Conservation (phyloP, 1,140 invertebrate genomes). For the Temnothorax nylanderi region DNA sequence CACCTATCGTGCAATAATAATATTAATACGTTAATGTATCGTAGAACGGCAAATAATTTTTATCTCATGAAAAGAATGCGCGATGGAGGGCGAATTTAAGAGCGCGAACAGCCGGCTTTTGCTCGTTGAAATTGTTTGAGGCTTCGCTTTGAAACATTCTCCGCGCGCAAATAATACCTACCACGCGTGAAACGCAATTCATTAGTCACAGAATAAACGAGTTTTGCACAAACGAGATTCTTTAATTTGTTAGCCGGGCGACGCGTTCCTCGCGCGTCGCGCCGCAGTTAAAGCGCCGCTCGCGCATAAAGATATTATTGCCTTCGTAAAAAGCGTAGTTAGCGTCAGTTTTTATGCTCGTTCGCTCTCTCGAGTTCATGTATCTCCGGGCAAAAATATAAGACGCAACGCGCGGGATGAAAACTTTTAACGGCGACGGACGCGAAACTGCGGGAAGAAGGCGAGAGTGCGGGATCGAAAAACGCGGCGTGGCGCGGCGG, state of each 20-base stretch:
- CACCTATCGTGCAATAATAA: not conserved
- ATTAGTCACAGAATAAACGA: slow-evolving; percentile 56
- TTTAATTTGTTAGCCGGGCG: slow-evolving; percentile 43
- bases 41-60: not conserved
- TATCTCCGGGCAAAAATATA: slow-evolving; percentile 43
- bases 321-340: slow-evolving; percentile 36
- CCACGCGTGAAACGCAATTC: slow-evolving; percentile 53
- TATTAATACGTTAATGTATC: not conserved
- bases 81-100: not conserved
- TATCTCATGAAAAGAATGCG: not conserved
- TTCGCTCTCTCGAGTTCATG: slow-evolving; percentile 41
- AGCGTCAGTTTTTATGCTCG: slow-evolving; percentile 38
- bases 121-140: slow-evolving; percentile 8
- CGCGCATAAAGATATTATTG: slow-evolving; percentile 58
- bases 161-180: slow-evolving; percentile 2
- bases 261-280: not conserved
- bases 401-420: slow-evolving; percentile 8
- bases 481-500: not conserved
- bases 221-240: slow-evolving; percentile 53
- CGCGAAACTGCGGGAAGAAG: not conserved
- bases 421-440: slow-evolving; percentile 30
- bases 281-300: slow-evolving; percentile 42
- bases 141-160: slow-evolving; percentile 30
- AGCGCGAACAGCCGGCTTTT: not conserved
- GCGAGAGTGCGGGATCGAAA: not conserved